phyloP scores from a whole-genome alignment of 2,113 vertebrate genomes.

The Phylloscopus trochilus region DNA sequence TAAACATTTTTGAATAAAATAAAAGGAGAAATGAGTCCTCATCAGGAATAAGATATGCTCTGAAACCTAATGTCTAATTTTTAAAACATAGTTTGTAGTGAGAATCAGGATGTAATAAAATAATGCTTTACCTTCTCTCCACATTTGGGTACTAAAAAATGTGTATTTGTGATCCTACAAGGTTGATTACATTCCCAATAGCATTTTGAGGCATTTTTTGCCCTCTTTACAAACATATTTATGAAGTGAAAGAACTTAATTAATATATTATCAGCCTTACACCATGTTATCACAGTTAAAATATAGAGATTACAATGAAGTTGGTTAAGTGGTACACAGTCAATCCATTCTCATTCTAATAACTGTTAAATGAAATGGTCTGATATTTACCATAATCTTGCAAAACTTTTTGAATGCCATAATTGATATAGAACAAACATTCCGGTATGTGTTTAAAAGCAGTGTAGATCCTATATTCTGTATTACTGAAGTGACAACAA shows the following conservation, averaged over 20 bases:
- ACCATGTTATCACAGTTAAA: not conserved
- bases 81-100: not conserved
- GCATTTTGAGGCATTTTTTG: not conserved
- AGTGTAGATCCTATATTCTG: not conserved
- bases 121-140: not conserved
- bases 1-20: not conserved
- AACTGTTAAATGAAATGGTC: not conserved
- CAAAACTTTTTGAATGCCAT: not conserved
- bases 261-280: not conserved
- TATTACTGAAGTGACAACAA: not conserved
- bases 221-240: not conserved
- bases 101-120: not conserved
- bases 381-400: not conserved
- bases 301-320: not conserved
- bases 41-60: not conserved
- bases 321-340: not conserved
- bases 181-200: not conserved
- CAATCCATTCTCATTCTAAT: not conserved
- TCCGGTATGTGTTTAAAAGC: not conserved
- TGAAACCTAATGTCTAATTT: not conserved
- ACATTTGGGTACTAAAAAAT: not conserved
- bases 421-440: not conserved
- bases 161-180: not conserved
- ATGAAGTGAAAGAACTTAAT: not conserved
- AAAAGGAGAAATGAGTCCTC: not conserved